phyloP scores from a whole-genome alignment of 1,140 invertebrate genomes.

The Drosophila ficusphila region DNA sequence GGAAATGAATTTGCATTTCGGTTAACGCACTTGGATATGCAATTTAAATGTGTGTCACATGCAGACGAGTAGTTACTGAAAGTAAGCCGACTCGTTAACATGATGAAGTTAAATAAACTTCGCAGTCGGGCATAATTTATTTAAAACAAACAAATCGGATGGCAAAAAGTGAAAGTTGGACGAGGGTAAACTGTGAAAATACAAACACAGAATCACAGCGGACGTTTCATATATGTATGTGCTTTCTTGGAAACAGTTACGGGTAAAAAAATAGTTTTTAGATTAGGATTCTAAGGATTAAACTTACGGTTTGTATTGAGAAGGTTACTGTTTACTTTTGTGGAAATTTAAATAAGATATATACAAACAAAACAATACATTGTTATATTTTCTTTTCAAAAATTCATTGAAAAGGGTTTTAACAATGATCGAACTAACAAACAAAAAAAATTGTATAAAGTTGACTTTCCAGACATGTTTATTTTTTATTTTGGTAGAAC shows the following conservation, averaged over 20 bases:
- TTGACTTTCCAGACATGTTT: too few species aligned
- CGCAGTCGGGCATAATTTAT: conserved; percentile 56
- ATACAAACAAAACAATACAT: too few species aligned
- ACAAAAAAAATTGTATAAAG: too few species aligned
- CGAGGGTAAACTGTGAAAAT: conserved; percentile 25
- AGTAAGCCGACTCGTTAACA: conserved; percentile 11
- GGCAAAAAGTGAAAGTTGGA: conserved; percentile 47
- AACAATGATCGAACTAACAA: too few species aligned
- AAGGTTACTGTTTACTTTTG: too few species aligned
- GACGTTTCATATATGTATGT: conserved; percentile 5
- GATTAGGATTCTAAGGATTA: too few species aligned
- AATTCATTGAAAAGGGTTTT: too few species aligned
- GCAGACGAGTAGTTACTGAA: not conserved
- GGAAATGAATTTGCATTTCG: conserved; percentile 46
- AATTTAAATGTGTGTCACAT: conserved; percentile 24
- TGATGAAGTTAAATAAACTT: conserved; percentile 30
- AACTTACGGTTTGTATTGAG: too few species aligned
- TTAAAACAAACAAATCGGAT: conserved; percentile 54
- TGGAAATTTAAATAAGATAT: too few species aligned
- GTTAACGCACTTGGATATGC: conserved; percentile 31
- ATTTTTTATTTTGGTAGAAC: too few species aligned
- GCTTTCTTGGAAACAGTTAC: not conserved
- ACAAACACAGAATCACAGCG: conserved; percentile 27
- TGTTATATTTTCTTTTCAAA: too few species aligned
- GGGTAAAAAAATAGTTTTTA: not conserved